Evolutionary conservation across 2,113 vertebrate genomes (phyloP), one percentile per base, ranked within the genome.

Genomic region (Rhinogobius similis): DNA sequence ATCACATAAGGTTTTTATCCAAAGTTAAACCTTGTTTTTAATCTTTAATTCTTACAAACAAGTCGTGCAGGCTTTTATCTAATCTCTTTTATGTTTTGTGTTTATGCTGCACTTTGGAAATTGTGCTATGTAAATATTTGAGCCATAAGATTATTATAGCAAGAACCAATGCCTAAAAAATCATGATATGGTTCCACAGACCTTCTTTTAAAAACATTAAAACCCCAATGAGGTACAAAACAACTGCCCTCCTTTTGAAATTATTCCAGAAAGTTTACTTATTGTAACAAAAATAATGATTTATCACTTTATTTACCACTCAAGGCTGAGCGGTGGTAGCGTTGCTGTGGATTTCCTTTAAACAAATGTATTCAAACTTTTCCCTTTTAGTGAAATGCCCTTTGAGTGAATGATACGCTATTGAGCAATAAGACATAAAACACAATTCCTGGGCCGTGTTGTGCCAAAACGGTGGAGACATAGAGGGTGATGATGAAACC

Each of bases 401-500:
- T 64, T 64, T 72, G 81, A 83, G 76, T 55, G 75, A 86, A 67
- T 39, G 69, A 77, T 70, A 65, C 26, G 32, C 39, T 69, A 76
- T 61, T 39, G 64, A 76, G 75, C 68, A 70, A 72, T 10, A 50
- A n/a, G 68, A 76, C 80, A 79, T 83, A 59, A 83, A 87, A 84
- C 67, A 39, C 64, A 76, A 81, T 26, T 70, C 46, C 26, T 75
- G 73, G 71, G 20, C 76, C 46, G 65, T 78, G 70, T 61, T 46
- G 69, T 32, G 50, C 41, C 53, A 78, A 79, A 53, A 65, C 14
- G 62, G 62, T 2, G 32, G 79, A 80, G 68, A 76, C 79, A 70
- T 66, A 65, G 67, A 67, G 73, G 53, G 11, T 26, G 71, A 81
- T 73, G 76, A 83, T 79, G 82, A 83, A 85, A 84, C 75, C 24